Evolutionary conservation across 2,888 invertebrate species (phyloP).

Genomic region (Saturnia japonica): DNA sequence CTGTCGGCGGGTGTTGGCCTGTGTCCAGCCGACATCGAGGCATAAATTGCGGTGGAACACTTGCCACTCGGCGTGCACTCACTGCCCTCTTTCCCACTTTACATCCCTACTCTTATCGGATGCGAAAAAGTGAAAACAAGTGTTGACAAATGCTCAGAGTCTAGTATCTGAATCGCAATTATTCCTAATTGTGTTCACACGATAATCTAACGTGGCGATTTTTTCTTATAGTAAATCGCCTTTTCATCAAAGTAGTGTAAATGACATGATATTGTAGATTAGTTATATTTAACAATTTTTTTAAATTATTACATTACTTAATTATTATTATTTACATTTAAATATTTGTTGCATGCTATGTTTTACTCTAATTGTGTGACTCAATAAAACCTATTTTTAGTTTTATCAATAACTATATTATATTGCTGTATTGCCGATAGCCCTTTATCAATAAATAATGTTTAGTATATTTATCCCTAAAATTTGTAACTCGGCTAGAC

Average conservation of each 20-base stretch:
- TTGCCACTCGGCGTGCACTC: constrained; percentile 32
- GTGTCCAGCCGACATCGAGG: constrained; percentile 51
- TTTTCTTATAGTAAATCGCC: neutral
- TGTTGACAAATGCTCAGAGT: constrained; percentile 26
- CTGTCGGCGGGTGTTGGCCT: constrained; percentile 55
- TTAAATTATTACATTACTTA: neutral
- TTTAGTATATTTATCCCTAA: neutral
- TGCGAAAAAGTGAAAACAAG: constrained; percentile 56
- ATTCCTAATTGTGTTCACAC: too few relatives aligned
- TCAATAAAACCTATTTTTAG: neutral
- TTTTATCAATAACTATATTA: neutral
- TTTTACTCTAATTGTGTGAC: neutral
- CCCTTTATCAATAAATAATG: neutral
- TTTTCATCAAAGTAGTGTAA: neutral
- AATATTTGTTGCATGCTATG: neutral
- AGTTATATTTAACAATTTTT: neutral
- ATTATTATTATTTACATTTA: neutral
- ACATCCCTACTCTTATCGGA: constrained; percentile 30
- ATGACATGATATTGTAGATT: neutral
- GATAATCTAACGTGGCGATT: neutral
- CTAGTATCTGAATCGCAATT: neutral
- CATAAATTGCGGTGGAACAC: constrained; percentile 61
- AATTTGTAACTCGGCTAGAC: neutral
- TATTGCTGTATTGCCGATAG: neutral
- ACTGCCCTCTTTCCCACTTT: constrained; percentile 29